Base-by-base conservation (phyloP, 2,888 invertebrate species). In the Diloba caeruleocephala region DNA sequence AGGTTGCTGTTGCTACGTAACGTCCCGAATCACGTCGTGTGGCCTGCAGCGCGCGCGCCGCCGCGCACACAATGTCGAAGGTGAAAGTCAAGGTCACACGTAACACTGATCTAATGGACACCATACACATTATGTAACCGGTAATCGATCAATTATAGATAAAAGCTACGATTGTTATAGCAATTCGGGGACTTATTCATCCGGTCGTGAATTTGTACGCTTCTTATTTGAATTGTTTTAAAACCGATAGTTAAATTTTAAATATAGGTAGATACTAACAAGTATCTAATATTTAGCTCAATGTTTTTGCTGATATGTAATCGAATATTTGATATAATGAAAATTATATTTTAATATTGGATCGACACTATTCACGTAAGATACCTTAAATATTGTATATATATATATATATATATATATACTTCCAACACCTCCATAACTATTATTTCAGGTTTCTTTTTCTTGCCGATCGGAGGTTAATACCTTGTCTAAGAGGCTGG, bases 1-100 rank as follows among this genome's bases (percentile, higher is more conserved):
- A 82, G 84, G 83, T 56, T 68, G 52, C 49, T 44, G 83, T 56
- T 68, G 52, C 49, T 44, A 62, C 66, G 67, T 74, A 77, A 76
- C 74, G 81, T 79, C 82, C 77, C 73, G 56, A 74, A 76, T 72
- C 73, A 79, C 72, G 74, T 73, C 57, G 72, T 39, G 39, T 45
- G 26, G 42, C 32, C 32, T 60, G 66, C 55, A 55, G 38, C 50
- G 37, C 60, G 32, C 49, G 26, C 51, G 49, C 51, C 56, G 42
- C 52, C 34, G 64, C 55, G 55, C 59, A 25, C 59, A 51, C 73
- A 79, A 79, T 79, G 79, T 71, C 76, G 81, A 81, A 84, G 85
- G 85, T 84, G 84, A 87, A 87, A 87, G 87, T 87, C 87, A 87
- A 87, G 87, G 85, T 46, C 69, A 66, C 71, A 70, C 71, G 78